Conservation (phyloP, 2,888 invertebrate species). For the Apamea epomidion region DNA sequence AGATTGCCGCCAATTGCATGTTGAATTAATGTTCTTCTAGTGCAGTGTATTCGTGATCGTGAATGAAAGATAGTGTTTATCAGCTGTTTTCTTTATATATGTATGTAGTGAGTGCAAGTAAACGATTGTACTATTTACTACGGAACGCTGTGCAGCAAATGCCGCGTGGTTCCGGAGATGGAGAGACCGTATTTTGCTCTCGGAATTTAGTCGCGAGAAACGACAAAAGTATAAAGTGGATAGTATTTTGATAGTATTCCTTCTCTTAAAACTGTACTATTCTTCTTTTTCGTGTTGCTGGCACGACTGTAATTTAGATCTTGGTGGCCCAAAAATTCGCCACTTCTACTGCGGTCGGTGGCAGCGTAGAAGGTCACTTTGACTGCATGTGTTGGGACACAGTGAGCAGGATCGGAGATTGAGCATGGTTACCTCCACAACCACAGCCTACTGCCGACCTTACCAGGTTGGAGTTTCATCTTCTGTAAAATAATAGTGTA, state of each 20-base stretch:
- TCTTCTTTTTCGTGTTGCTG: no score
- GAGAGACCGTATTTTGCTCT: not conserved
- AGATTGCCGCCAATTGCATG: conserved; percentile 18
- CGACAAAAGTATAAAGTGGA: not conserved
- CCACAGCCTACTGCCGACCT: no score
- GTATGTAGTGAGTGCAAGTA: not conserved
- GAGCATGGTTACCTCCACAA: no score
- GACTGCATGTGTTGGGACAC: no score
- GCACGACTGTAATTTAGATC: no score
- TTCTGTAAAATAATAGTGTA: no score
- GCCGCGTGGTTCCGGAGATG: not conserved
- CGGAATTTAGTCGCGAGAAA: not conserved
- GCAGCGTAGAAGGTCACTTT: no score
- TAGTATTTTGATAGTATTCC: not conserved
- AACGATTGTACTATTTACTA: conserved; percentile 32
- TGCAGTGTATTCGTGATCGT: conserved; percentile 28
- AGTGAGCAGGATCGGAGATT: no score
- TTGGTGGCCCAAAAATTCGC: no score
- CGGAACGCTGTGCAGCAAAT: not conserved
- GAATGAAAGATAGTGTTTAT: conserved; percentile 58
- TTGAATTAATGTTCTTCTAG: conserved; percentile 16
- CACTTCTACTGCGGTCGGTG: no score
- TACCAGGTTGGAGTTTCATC: no score
- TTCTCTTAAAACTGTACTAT: not conserved
- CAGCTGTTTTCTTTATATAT: conserved; percentile 43